phyloP scores from a whole-genome alignment of 2,888 invertebrate genomes.

The Anticlea derivata region DNA sequence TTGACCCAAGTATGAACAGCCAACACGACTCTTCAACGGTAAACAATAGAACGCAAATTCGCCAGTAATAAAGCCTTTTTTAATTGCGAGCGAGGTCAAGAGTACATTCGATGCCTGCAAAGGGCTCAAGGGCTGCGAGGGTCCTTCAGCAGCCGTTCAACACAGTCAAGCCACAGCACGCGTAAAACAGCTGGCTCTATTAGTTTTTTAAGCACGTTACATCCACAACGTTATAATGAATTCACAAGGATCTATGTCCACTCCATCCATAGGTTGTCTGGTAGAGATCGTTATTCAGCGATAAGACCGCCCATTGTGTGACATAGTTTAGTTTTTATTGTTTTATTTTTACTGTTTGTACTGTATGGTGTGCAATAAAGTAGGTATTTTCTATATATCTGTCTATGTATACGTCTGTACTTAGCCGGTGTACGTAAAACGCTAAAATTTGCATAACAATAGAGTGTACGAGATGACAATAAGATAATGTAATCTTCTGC shows the following conservation, averaged over 20 bases:
- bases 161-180: slow-evolving; percentile 39
- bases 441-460: too few species aligned
- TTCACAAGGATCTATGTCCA: background rate
- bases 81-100: slow-evolving; percentile 27
- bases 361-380: too few species aligned
- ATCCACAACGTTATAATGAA: background rate
- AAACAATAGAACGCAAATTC: slow-evolving; percentile 3
- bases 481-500: too few species aligned
- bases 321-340: too few species aligned
- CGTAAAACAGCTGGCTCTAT: background rate
- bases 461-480: too few species aligned
- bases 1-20: background rate
- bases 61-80: slow-evolving; percentile 19
- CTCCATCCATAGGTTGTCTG: too few species aligned
- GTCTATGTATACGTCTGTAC: too few species aligned
- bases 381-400: too few species aligned
- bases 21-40: background rate
- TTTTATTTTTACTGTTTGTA: too few species aligned
- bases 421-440: too few species aligned
- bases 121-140: slow-evolving; percentile 18
- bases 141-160: slow-evolving; percentile 23
- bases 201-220: background rate
- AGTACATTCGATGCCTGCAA: slow-evolving; percentile 23
- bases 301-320: too few species aligned
- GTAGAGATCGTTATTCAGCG: too few species aligned